Conservation (phyloP, 64 coral and sea anemone genomes). For the Montipora cactus region DNA sequence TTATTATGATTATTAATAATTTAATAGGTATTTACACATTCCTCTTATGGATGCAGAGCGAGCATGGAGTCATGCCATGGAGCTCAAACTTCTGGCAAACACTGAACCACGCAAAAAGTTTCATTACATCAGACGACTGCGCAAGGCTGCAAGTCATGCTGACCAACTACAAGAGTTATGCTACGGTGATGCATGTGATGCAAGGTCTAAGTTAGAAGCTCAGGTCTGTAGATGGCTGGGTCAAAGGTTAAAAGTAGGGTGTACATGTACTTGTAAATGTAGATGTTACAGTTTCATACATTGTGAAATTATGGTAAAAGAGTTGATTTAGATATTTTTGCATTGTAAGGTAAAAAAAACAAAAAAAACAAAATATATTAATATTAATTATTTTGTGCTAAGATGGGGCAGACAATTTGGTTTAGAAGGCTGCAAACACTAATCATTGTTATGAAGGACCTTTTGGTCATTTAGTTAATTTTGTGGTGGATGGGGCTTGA, state of each 20-base stretch:
- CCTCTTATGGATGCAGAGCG: slow-evolving; percentile 97
- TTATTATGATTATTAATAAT: too few species aligned
- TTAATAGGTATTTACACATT: slow-evolving; percentile 90
- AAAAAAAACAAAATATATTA: too few species aligned
- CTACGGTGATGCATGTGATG: slow-evolving; percentile 86
- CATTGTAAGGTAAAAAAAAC: too few species aligned
- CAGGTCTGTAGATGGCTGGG: slow-evolving; percentile 51
- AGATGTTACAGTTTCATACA: too few species aligned
- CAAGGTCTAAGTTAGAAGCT: slow-evolving; percentile 93
- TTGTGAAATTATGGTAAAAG: too few species aligned
- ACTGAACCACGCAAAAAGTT: slow-evolving; percentile 95
- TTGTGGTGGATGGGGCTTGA: too few species aligned
- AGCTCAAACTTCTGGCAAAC: slow-evolving; percentile 94
- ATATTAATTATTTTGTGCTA: not conserved
- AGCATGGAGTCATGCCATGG: slow-evolving; percentile 99
- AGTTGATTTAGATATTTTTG: too few species aligned
- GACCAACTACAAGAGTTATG: slow-evolving; percentile 80
- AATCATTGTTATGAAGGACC: not conserved
- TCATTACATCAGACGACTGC: slow-evolving; percentile 89
- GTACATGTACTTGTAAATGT: too few species aligned
- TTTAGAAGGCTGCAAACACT: not conserved
- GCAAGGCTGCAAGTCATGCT: slow-evolving; percentile 91
- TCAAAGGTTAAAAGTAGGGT: too few species aligned
- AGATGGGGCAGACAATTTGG: not conserved
- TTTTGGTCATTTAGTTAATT: not conserved